A percentile compares a stretch with the other conserved stretches of the same genome.
Conservation (phyloP, 2,113 vertebrate species). For the zebrafish (Danio rerio) region GRCz12tu NC_133192.1:23893501-23894000, state of each 20-base stretch:
- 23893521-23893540: too few species aligned
- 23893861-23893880: not conserved
- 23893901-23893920: not conserved
- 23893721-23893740: constrained; percentile 13
- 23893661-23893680: not conserved
- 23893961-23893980: not conserved
- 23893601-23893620: not conserved
- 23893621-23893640: not conserved
- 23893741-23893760: constrained; percentile 5
- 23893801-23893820: not conserved
- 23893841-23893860: not conserved
- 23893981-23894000: not conserved
- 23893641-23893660: not conserved
- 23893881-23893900: not conserved
- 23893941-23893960: not conserved
- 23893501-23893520: too few species aligned
- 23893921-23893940: not conserved
- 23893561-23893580: too few species aligned
- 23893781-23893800: not conserved
- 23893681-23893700: not conserved
- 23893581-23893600: not conserved
- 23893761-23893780: not conserved
- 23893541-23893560: too few species aligned
- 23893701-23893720: not conserved
- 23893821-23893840: not conserved